Conservation (phyloP, 1,140 invertebrate genomes). For the Akabosia matsudoensis region DNA sequence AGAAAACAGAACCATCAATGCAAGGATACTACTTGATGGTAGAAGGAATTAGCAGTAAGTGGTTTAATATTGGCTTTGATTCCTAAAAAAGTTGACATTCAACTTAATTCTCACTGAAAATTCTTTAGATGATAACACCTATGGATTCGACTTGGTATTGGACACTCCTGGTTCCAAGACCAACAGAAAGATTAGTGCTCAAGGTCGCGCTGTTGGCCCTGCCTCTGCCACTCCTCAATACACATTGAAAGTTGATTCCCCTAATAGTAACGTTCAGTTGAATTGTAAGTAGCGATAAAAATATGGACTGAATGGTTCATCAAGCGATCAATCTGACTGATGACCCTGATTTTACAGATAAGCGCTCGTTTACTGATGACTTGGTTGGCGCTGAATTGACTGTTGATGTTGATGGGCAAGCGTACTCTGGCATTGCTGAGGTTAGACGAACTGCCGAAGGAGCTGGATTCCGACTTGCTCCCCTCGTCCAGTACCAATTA, state of each 20-base stretch:
- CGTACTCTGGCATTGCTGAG: conserved; percentile 61
- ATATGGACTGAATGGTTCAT: neutral
- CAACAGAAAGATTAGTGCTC: conserved; percentile 59
- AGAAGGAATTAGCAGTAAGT: conserved; percentile 31
- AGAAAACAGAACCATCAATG: conserved; percentile 62
- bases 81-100: neutral
- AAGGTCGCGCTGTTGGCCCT: conserved; percentile 53
- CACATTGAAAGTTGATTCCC: conserved; percentile 59
- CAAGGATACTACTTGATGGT: conserved; percentile 62
- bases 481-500: conserved; percentile 65
- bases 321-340: neutral
- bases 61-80: conserved; percentile 11
- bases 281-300: conserved; percentile 54
- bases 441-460: conserved; percentile 55
- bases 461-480: conserved; percentile 58
- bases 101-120: too few relatives aligned
- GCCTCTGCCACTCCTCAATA: conserved; percentile 54
- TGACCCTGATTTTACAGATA: conserved; percentile 11
- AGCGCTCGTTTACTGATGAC: conserved; percentile 54
- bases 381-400: conserved; percentile 24
- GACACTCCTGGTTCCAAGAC: conserved; percentile 67
- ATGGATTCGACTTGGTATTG: conserved; percentile 61
- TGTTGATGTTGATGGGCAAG: conserved; percentile 50
- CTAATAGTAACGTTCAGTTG: conserved; percentile 57
- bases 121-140: conserved; percentile 39